Evolutionary conservation across 2,888 invertebrate genomes (phyloP).

Genomic region (Lasioglossum marginatum): DNA sequence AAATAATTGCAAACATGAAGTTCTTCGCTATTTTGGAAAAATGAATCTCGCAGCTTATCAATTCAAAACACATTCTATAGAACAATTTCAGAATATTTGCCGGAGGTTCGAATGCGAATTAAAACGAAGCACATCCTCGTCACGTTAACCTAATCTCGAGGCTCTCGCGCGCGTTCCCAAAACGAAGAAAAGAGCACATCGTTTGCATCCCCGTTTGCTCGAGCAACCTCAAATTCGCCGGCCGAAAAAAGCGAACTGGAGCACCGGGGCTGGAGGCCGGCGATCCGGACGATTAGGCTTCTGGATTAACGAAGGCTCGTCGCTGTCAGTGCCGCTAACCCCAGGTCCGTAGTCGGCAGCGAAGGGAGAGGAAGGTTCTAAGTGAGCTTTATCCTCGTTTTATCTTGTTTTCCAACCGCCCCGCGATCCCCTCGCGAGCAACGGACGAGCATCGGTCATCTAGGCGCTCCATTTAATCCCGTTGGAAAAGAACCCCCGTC

Average conservation of each 20-base stretch:
- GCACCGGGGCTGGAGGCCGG: conserved; percentile 54
- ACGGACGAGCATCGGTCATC: conserved; percentile 82
- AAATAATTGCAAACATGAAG: not conserved
- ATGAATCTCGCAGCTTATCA: too few species aligned
- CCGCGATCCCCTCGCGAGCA: conserved; percentile 59
- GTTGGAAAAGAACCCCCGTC: conserved; percentile 79
- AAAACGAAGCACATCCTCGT: not conserved
- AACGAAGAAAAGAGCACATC: not conserved
- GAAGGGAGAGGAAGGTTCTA: conserved; percentile 44
- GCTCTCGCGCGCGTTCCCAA: not conserved
- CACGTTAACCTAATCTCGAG: not conserved
- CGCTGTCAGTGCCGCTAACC: conserved; percentile 58
- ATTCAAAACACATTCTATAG: not conserved
- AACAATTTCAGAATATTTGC: not conserved
- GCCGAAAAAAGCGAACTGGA: conserved; percentile 7
- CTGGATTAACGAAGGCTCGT: conserved; percentile 72
- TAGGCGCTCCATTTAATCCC: conserved; percentile 84
- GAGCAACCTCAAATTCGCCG: not conserved
- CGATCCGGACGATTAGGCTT: conserved; percentile 72
- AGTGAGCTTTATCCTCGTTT: conserved; percentile 82
- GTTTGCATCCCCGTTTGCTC: not conserved
- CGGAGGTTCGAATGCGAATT: not conserved
- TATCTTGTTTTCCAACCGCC: conserved; percentile 81
- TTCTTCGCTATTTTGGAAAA: too few species aligned
- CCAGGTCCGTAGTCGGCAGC: conserved; percentile 35